A percentile compares a stretch with the other conserved stretches of the same genome.
These are phyloP conservation scores for Dolichallabes microphthalmus DNA, from an alignment of 2,113 vertebrate species.

Conservation along the genomic window DNA sequence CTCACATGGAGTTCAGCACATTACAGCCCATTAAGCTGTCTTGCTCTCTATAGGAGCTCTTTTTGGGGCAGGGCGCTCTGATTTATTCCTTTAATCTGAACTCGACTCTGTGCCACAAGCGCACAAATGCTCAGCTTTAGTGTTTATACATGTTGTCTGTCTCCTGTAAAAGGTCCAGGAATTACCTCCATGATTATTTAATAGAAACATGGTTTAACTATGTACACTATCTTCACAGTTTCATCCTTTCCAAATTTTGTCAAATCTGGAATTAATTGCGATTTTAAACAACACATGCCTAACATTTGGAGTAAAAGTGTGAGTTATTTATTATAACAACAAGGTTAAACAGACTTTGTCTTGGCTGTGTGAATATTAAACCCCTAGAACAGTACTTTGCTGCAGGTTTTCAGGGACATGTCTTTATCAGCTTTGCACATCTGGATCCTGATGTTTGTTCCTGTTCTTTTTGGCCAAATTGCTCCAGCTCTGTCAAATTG, in stretches of 20 bases:
- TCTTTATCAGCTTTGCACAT: slow-evolving; percentile 9
- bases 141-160: not conserved
- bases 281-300: not conserved
- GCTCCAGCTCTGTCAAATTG: slow-evolving; percentile 13
- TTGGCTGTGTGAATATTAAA: not conserved
- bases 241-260: not conserved
- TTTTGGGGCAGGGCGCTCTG: slow-evolving; percentile 57
- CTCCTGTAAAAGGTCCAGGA: not conserved
- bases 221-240: not conserved
- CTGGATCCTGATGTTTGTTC: slow-evolving; percentile 19
- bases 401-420: not conserved
- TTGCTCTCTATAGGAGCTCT: slow-evolving; percentile 62
- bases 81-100: slow-evolving; percentile 66
- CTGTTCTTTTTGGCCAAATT: not conserved
- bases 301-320: not conserved
- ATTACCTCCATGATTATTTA: not conserved
- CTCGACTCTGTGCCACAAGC: slow-evolving; percentile 40
- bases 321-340: not conserved
- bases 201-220: not conserved
- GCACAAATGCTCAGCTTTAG: not conserved
- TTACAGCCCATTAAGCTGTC: slow-evolving; percentile 70
- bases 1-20: slow-evolving; percentile 60
- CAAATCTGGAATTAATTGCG: not conserved
- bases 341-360: not conserved
- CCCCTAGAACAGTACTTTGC: not conserved